phyloP scores from a whole-genome alignment of 2,888 invertebrate species.

The Bibio marci region DNA sequence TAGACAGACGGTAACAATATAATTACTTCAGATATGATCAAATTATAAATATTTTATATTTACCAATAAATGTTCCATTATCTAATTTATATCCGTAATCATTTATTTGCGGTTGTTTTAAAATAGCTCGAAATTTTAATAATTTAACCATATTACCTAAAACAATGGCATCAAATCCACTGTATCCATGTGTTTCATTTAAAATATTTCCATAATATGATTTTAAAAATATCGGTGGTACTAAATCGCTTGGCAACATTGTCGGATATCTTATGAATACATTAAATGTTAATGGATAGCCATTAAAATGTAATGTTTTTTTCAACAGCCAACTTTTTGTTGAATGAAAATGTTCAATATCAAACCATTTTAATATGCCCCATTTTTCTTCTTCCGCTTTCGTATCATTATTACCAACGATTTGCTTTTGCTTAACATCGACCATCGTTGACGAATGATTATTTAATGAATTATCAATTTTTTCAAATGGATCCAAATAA shows the following conservation, averaged over 20 bases:
- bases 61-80: constrained; percentile 14
- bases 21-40: background rate
- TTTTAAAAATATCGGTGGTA: constrained; percentile 12
- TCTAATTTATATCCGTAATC: constrained; percentile 15
- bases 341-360: background rate
- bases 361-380: background rate
- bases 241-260: constrained; percentile 8
- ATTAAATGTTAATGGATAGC: constrained; percentile 21
- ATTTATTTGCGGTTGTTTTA: constrained; percentile 15
- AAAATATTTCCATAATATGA: constrained; percentile 12
- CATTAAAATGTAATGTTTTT: constrained; percentile 12
- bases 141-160: constrained; percentile 19
- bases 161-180: constrained; percentile 25
- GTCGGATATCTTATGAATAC: constrained; percentile 22
- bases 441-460: background rate
- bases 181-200: constrained; percentile 13
- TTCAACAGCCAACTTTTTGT: background rate
- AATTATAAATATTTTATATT: background rate
- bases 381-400: background rate
- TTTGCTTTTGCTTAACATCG: too few species aligned
- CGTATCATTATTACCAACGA: too few species aligned
- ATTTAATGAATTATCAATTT: background rate
- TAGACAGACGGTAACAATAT: too few species aligned
- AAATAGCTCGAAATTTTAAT: constrained; percentile 21
- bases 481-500: background rate